Evolutionary conservation across 2,113 vertebrate species (phyloP).

Genomic region (Grallaria varia): DNA sequence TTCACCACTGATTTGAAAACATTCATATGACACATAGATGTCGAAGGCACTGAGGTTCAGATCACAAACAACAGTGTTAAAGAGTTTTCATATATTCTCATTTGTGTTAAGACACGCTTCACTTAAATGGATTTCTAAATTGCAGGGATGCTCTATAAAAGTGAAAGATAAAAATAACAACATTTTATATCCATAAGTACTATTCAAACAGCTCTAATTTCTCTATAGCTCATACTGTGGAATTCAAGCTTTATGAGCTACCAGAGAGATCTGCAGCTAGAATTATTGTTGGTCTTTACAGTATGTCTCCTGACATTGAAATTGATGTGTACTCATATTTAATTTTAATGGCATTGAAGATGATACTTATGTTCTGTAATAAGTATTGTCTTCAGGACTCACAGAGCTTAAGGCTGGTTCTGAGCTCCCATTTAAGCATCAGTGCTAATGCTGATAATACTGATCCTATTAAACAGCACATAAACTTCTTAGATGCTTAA

Average conservation of each 20-base stretch:
- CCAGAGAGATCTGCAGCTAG: conserved; percentile 20
- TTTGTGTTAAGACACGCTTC: not conserved
- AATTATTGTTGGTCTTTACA: conserved; percentile 56
- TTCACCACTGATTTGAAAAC: not conserved
- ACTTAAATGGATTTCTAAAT: not conserved
- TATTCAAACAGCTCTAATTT: not conserved
- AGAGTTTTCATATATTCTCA: not conserved
- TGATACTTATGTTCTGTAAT: not conserved
- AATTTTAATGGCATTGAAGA: conserved; percentile 38
- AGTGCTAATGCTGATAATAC: conserved; percentile 8
- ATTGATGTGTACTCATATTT: conserved; percentile 29
- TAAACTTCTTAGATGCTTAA: not conserved
- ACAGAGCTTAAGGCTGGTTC: not conserved
- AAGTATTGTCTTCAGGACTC: conserved; percentile 14
- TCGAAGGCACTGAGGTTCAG: not conserved
- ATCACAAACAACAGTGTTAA: not conserved
- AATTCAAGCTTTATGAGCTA: conserved; percentile 21
- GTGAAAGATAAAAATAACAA: not conserved
- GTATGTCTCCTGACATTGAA: not conserved
- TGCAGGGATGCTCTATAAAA: not conserved
- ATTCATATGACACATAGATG: not conserved
- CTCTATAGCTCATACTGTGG: not conserved
- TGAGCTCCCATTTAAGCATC: not conserved
- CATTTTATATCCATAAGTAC: not conserved
- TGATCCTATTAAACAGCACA: not conserved